Evolutionary conservation across 2,113 vertebrate genomes (phyloP).

Genomic region (Melanocharis versteri): DNA sequence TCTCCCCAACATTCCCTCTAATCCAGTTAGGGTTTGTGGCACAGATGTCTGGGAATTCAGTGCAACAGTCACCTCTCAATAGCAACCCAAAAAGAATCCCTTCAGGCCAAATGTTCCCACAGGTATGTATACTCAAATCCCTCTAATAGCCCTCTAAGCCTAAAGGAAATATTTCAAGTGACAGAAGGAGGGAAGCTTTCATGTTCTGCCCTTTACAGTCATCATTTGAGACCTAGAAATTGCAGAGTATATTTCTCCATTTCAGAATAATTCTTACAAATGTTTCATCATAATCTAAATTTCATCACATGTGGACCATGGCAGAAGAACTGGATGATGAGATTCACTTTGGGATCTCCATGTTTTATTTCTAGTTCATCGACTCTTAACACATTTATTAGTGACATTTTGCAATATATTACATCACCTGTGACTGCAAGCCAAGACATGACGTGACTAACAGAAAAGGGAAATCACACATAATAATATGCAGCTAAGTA

Average conservation of each 20-base stretch:
- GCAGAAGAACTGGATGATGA: background rate
- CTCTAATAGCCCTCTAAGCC: background rate
- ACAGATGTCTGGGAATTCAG: background rate
- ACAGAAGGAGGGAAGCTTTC: background rate
- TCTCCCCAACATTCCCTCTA: background rate
- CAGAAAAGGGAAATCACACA: slow-evolving; percentile 42
- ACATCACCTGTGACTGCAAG: slow-evolving; percentile 22
- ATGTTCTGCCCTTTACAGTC: background rate
- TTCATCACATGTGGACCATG: background rate
- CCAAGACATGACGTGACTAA: slow-evolving; percentile 49
- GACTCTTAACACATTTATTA: slow-evolving; percentile 5
- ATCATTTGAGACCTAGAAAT: background rate
- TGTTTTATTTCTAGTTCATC: background rate
- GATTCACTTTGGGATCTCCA: background rate
- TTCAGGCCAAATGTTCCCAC: background rate
- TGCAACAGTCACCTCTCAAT: background rate
- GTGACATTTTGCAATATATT: slow-evolving; percentile 44
- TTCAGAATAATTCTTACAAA: slow-evolving; percentile 9
- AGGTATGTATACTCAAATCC: background rate
- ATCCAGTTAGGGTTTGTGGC: background rate
- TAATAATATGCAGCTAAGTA: slow-evolving; percentile 30
- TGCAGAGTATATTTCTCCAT: background rate
- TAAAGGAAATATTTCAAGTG: background rate
- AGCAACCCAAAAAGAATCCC: background rate
- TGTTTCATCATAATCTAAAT: background rate